Evolutionary conservation across 23 tunicate species (phyloP).

Genomic region (Clavelina lepadiformis): DNA sequence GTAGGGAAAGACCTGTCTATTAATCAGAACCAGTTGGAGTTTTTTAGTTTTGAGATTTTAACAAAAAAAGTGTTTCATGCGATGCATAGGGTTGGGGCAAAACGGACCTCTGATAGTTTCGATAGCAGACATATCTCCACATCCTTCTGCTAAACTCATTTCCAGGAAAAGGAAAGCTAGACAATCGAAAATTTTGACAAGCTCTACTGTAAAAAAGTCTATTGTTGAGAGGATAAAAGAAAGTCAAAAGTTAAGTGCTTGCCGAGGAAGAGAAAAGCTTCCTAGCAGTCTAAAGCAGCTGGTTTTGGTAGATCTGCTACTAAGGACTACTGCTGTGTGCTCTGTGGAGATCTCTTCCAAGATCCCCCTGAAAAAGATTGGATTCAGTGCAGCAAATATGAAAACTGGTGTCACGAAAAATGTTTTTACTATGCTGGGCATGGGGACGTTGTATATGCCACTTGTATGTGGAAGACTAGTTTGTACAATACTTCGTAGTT

Average conservation of each 20-base stretch:
- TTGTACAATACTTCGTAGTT: not conserved
- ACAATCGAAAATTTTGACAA: not conserved
- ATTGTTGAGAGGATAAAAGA: not conserved
- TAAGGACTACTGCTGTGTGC: too few relatives aligned
- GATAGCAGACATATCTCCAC: constrained; percentile 3
- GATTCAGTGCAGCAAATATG: too few relatives aligned
- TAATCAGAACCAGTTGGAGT: constrained; percentile 1
- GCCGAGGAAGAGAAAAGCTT: not conserved
- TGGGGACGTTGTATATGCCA: not conserved
- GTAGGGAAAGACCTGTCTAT: constrained; percentile 1
- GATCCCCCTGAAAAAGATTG: too few relatives aligned
- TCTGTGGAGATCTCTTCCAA: too few relatives aligned
- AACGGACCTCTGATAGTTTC: not conserved
- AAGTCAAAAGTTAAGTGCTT: not conserved
- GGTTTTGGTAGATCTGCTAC: not conserved
- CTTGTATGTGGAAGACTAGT: not conserved
- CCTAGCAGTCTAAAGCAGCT: constrained; percentile 1
- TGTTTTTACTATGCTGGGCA: not conserved
- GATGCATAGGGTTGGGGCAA: constrained; percentile 1
- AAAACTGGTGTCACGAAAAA: not conserved
- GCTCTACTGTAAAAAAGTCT: not conserved
- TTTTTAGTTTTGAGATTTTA: not conserved
- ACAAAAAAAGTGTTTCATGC: not conserved
- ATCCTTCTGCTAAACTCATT: not conserved
- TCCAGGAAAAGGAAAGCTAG: not conserved